phyloP scores from a whole-genome alignment of 1,140 invertebrate genomes.

The Drosophila arizonae region DNA sequence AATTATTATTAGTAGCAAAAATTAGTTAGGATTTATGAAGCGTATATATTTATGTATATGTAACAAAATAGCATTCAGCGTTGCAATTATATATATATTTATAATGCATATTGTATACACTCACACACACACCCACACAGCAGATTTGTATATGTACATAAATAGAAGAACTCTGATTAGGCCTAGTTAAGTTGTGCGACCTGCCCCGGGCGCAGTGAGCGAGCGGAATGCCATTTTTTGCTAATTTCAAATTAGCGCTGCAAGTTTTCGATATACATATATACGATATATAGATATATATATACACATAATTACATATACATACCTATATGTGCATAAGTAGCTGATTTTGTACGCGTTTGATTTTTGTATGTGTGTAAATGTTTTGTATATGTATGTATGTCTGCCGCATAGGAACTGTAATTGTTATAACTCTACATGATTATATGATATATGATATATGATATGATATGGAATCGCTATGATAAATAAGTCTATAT shows the following conservation, averaged over 20 bases:
- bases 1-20: constrained; percentile 77
- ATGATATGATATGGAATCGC: constrained; percentile 27
- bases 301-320: constrained; percentile 38
- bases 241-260: constrained; percentile 77
- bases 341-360: constrained; percentile 72
- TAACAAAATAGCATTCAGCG: constrained; percentile 60
- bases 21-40: constrained; percentile 69
- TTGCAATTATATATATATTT: constrained; percentile 61
- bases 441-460: constrained; percentile 8
- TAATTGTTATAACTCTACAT: constrained; percentile 57
- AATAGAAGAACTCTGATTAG: constrained; percentile 50
- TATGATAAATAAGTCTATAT: constrained; percentile 32
- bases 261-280: constrained; percentile 63
- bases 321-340: constrained; percentile 51
- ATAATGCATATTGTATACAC: constrained; percentile 31
- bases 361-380: constrained; percentile 54
- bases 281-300: constrained; percentile 34
- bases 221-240: constrained; percentile 67
- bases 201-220: constrained; percentile 10
- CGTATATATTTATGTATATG: constrained; percentile 55
- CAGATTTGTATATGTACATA: constrained; percentile 50
- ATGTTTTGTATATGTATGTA: constrained; percentile 32
- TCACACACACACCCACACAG: constrained; percentile 8
- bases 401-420: constrained; percentile 46
- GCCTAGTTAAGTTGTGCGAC: constrained; percentile 57